Evolutionary conservation across 2,113 vertebrate species (phyloP).

Genomic region (Elephas maximus): DNA sequence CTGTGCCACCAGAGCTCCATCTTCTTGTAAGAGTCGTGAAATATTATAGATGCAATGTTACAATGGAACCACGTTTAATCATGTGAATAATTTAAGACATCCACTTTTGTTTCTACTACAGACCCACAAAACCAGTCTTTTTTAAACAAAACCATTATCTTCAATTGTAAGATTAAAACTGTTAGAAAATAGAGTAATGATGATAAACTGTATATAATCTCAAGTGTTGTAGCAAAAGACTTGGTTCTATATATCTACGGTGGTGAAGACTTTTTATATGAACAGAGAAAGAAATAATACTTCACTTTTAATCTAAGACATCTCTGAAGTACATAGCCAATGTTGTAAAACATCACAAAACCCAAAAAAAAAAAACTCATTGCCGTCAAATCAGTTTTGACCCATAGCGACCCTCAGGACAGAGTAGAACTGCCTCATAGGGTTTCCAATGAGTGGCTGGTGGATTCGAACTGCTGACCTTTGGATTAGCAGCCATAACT

Average conservation of each 20-base stretch:
- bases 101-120: not conserved
- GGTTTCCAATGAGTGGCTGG: too few relatives aligned
- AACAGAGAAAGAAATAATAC: conserved; percentile 13
- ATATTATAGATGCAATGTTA: not conserved
- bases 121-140: not conserved
- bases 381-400: not conserved
- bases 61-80: not conserved
- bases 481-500: too few relatives aligned
- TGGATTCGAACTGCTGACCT: too few relatives aligned
- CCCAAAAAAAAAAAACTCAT: too few relatives aligned
- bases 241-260: not conserved
- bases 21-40: not conserved
- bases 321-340: not conserved
- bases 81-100: not conserved
- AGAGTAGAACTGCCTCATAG: too few relatives aligned
- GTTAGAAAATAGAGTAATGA: not conserved
- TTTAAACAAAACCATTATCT: not conserved
- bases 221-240: not conserved
- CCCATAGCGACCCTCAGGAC: not conserved
- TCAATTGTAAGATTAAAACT: not conserved
- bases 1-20: too few relatives aligned
- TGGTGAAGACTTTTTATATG: not conserved
- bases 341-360: too few relatives aligned
- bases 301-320: conserved; percentile 6
- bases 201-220: not conserved